Evolutionary conservation across 2,113 vertebrate species (phyloP).

Genomic region (Caloenas nicobarica): DNA sequence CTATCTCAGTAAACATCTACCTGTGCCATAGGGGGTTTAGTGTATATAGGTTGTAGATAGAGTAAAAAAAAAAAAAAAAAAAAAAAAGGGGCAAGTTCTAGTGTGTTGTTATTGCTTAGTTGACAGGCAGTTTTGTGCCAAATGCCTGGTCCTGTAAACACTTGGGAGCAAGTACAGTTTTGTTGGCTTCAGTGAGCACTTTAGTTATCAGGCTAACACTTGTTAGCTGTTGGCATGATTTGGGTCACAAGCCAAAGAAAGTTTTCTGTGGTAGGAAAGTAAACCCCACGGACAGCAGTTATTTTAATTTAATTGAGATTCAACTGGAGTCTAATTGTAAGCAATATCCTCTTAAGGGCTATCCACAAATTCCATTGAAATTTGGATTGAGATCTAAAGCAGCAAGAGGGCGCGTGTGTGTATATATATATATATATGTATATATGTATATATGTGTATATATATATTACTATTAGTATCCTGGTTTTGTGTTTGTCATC

Average conservation of each 20-base stretch:
- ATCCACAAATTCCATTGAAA: background rate
- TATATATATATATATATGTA: background rate
- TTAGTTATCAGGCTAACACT: background rate
- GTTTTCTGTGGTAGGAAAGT: constrained; percentile 44
- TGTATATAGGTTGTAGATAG: background rate
- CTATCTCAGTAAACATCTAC: background rate
- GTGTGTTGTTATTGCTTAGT: constrained; percentile 33
- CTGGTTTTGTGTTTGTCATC: constrained; percentile 29
- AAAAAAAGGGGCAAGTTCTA: background rate
- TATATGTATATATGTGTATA: no score
- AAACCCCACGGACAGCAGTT: constrained; percentile 54
- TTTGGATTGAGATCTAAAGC: background rate
- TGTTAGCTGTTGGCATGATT: background rate
- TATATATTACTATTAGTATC: constrained; percentile 7
- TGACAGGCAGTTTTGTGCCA: constrained; percentile 24
- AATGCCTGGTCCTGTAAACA: background rate
- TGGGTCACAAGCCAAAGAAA: background rate
- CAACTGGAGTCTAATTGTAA: constrained; percentile 28
- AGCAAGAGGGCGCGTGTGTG: constrained; percentile 28
- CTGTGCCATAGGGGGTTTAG: background rate
- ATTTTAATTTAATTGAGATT: constrained; percentile 68
- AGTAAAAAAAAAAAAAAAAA: background rate
- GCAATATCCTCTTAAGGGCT: constrained; percentile 51
- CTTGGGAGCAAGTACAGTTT: background rate
- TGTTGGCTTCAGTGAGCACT: background rate